Base-by-base conservation (phyloP, 2,113 vertebrate genomes). In the Sakesphorus luctuosus region DNA sequence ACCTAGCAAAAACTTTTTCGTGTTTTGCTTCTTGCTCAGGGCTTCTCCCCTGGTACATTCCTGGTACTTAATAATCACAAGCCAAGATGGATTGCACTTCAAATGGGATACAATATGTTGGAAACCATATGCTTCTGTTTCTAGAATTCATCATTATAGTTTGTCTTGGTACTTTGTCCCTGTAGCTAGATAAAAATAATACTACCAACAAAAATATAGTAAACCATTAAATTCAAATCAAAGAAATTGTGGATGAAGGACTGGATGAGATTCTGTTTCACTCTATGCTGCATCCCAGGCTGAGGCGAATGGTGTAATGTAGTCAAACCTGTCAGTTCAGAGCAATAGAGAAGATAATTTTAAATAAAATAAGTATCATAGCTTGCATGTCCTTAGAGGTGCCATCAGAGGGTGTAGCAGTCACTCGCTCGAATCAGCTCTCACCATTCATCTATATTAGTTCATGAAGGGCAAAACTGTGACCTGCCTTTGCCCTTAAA, bases 261-360 rank as follows among this genome's bases (percentile, higher is more conserved):
- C 31, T 76, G 29, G 21, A 29, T 80, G 21, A 93, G 79, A 73
- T 83, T 76, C n/a, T 53, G 4, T 71, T 66, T 55, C 33, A 43
- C 53, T 68, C 3, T 43, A 13, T 0, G 1, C 29, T 63, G 3
- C 14, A 9, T 59, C 16, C 16, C 66, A 82, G 69, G 20, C 17
- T 0, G 0, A 44, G 43, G 14, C 46, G 4, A 23, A 35, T 7
- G 46, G 10, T 67, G 20, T 80, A 49, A 7, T 74, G 5, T 10
- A 75, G 31, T 50, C n/a, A 40, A 12, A 29, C 35, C 24, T 71
- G 7, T 46, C 46, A 81, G 20, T 59, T 94, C 36, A 77, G 36
- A 74, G 61, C 26, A 87, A 13, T 29, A 11, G 5, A 46, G 56
- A 82, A 36, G 29, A 65, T 15, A 33, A 36, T 38, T 89, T 79